These are phyloP conservation scores for Leptothorax acervorum DNA, from an alignment of 2,888 invertebrate genomes.

Conservation along the genomic window DNA sequence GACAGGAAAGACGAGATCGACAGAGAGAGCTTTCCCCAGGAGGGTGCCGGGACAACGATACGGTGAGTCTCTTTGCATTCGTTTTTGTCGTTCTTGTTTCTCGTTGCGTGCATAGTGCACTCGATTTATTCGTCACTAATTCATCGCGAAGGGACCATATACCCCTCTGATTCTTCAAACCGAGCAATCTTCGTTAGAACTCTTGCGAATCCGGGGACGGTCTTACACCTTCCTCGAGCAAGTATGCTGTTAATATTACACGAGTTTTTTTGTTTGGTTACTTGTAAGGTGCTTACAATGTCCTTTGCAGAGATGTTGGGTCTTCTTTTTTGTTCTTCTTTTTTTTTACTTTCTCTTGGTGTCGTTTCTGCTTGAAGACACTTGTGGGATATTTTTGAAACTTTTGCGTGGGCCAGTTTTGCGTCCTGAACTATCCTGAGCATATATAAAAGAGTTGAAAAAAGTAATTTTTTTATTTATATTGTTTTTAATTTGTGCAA, in stretches of 20 bases:
- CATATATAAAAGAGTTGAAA: not conserved
- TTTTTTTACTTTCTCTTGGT: not conserved
- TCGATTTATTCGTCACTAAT: too few species aligned
- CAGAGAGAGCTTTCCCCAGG: too few species aligned
- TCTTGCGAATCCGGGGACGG: too few species aligned
- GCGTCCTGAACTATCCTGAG: not conserved
- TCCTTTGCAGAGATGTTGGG: not conserved
- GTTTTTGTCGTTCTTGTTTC: too few species aligned
- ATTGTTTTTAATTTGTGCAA: not conserved
- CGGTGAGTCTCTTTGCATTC: too few species aligned
- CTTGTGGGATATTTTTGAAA: not conserved
- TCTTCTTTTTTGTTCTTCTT: not conserved
- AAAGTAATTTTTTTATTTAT: slow-evolving; percentile 16
- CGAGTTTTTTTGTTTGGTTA: not conserved
- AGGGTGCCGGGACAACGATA: too few species aligned
- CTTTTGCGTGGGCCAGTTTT: slow-evolving; percentile 4
- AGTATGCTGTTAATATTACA: not conserved
- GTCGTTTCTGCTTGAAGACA: not conserved
- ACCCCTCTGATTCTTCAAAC: too few species aligned
- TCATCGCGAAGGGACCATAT: too few species aligned
- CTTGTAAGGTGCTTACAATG: not conserved
- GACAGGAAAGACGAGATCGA: too few species aligned
- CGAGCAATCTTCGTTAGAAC: too few species aligned
- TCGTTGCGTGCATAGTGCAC: too few species aligned
- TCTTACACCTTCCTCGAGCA: too few species aligned